Evolutionary conservation across 2,113 vertebrate species (phyloP), one percentile per base, ranked within the genome.

Genomic region (Tiliqua scincoides): DNA sequence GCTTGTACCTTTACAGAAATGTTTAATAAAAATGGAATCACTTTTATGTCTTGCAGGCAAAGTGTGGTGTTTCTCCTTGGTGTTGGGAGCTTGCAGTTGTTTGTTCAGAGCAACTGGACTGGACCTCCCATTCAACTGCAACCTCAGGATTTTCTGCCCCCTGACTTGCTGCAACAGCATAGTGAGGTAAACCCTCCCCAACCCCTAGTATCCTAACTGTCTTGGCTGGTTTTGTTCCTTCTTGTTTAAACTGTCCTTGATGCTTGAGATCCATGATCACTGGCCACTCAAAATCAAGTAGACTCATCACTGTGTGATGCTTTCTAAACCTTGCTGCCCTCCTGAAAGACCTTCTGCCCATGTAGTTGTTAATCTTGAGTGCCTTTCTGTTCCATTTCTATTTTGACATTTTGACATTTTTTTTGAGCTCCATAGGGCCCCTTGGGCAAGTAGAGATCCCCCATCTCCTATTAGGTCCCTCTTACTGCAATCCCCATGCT

Each of bases 61-160:
- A 94, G 95, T 85, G 92, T 95, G 63, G 76, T 99, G 12, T 95
- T 99, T 95, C 94, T 97, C 0, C 90, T 99, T 89, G 98, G 98
- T 0, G 97, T 98, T 40, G 95, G 97, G 79, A 98, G 98, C 89
- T 96, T 99, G 86, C 98, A 99, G 72, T 95, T 98, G 77, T 99
- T 99, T 65, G 97, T 97, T 85, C 98, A 99, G 95, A 98, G 96
- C 93, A 99, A 99, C 96, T 99, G 99, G 99, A 99, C 98, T 0
- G 99, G 99, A 8, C 99, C 99, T 83, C 95, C 95, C 11, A 90
- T 97, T 92, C 94, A 94, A 35, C 89, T 98, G 80, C 91, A 95
- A 0, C 85, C 97, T 37, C 94, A 96, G 30, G 97, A 99, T 37
- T 92, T 98, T 84, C 96, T 99, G 73, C 97, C 97, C 2, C 59